Evolutionary conservation across 1,140 invertebrate genomes (phyloP), one percentile per base, ranked within the genome.

Genomic region (Pteromalus puparum): DNA sequence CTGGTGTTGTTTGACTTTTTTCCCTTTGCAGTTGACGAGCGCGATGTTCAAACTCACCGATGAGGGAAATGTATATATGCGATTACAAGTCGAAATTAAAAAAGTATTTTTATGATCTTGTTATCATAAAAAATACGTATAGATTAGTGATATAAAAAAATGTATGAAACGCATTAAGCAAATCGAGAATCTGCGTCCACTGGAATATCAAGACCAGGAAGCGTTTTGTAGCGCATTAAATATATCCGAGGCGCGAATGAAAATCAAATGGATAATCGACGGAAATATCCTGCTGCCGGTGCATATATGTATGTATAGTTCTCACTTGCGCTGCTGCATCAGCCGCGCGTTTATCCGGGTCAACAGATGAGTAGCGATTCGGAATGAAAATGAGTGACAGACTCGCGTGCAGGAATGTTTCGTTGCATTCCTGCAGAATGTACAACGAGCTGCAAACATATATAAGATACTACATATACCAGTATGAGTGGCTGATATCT

Each of bases 331-430:
- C 53, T 21, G 15, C 18, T 21, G 53, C 18, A 61, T 61, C 15
- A 21, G 18, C 4, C 21, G 53, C 53, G 53, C 53, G 53, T 61
- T 7, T 61, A 82, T 82, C 68, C 73, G 73, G 81, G 34, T 82
- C 61, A 68, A 48, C 73, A 48, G 73, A 82, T 76, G 61, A 78
- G 30, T 34, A 83, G 48, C n/a, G 78, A 79, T 76, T 86, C 15
- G 10, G 38, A 86, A 87, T 87, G 78, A 81, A 85, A 87, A 87
- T 83, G 77, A 86, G 72, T n/a, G 77, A 77, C 75, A 72, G 79
- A 77, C 80, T 82, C 83, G 61, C 84, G 75, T 78, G 74, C 15
- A 67, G 85, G 80, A 88, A 84, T 83, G 81, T 72, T 68, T n/a
- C n/a, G n/a, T n/a, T n/a, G n/a, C n/a, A n/a, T 26, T 48, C 28